A percentile compares a stretch with the other conserved stretches of the same genome.
phyloP scores from a whole-genome alignment of 2,113 vertebrate genomes.

The Empidonax traillii region DNA sequence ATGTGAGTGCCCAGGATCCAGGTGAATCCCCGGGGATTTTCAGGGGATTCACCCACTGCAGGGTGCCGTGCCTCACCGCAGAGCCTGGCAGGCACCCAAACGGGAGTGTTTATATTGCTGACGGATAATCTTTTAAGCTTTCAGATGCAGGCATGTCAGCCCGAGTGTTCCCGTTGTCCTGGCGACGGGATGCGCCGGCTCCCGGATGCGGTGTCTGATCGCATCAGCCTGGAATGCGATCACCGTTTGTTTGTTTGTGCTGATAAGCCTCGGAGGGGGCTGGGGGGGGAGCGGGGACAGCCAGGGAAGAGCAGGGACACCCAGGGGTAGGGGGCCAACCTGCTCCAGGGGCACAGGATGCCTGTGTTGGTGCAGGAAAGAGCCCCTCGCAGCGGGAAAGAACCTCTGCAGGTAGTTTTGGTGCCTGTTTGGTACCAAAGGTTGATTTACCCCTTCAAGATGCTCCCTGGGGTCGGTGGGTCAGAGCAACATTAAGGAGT shows the following conservation, averaged over 20 bases:
- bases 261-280: background rate
- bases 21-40: background rate
- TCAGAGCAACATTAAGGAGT: background rate
- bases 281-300: background rate
- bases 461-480: background rate
- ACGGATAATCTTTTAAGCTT: constrained; percentile 5
- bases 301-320: background rate
- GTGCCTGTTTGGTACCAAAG: background rate
- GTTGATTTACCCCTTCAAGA: background rate
- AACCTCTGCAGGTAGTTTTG: accelerated
- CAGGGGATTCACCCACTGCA: background rate
- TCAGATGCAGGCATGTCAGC: background rate
- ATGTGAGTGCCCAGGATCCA: background rate
- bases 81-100: background rate
- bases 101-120: background rate
- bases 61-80: background rate
- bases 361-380: background rate
- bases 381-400: background rate
- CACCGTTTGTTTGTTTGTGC: background rate
- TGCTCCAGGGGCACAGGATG: accelerated
- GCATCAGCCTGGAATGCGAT: constrained; percentile 17
- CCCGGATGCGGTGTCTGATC: background rate
- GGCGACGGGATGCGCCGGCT: background rate
- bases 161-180: constrained; percentile 20
- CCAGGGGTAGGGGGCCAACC: accelerated